These are phyloP conservation scores for Agrilus cyanescens DNA, from an alignment of 2,888 invertebrate species.

Conservation along the genomic window DNA sequence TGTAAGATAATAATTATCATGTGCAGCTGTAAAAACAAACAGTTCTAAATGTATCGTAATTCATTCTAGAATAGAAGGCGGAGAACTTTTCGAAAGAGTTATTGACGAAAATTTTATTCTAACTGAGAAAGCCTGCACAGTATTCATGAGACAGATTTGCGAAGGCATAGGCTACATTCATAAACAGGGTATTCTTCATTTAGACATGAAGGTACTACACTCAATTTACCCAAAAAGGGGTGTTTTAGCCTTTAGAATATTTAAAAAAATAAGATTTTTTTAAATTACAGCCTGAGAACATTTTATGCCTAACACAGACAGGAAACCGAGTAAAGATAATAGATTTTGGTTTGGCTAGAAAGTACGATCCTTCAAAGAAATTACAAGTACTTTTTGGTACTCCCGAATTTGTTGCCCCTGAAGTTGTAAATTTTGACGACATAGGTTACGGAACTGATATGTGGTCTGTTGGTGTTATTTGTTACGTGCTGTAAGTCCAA, in stretches of 20 bases:
- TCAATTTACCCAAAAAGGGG: not conserved
- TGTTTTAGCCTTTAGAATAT: not conserved
- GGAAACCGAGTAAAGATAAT: constrained; percentile 99
- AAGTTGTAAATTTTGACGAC: constrained; percentile 96
- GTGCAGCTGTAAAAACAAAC: not conserved
- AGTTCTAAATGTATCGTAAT: not conserved
- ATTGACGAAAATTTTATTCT: constrained; percentile 97
- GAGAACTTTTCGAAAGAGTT: constrained; percentile 96
- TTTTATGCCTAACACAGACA: constrained; percentile 86
- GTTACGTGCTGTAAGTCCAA: constrained; percentile 88
- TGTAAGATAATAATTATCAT: constrained; percentile 57
- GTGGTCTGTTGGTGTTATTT: constrained; percentile 98
- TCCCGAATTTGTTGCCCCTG: constrained; percentile 97
- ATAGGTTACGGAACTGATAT: constrained; percentile 94
- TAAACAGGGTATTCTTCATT: constrained; percentile 85
- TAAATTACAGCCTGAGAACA: constrained; percentile 85
- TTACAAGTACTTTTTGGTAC: constrained; percentile 93
- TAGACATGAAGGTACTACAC: constrained; percentile 82
- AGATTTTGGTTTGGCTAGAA: constrained; percentile 92
- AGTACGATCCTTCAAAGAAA: constrained; percentile 84
- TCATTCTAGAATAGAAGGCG: constrained; percentile 79
- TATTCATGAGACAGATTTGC: constrained; percentile 96
- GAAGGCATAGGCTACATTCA: constrained; percentile 98
- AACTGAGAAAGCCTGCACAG: constrained; percentile 91
- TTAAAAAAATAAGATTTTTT: not conserved